phyloP scores from a whole-genome alignment of 2,888 invertebrate species.

The Synergus laeviventris region DNA sequence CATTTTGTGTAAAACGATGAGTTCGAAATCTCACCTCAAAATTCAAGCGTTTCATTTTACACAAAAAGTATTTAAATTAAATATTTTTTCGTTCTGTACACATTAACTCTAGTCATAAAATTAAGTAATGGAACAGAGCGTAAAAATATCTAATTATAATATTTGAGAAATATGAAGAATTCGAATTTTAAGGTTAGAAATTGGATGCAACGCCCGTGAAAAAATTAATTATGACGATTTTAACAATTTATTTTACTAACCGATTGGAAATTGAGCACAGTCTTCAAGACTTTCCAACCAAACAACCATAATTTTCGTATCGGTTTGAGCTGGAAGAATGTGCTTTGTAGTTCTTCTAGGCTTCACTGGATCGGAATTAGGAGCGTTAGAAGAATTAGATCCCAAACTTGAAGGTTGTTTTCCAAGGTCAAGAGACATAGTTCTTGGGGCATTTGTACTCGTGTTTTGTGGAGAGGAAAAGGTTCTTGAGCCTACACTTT shows the following conservation, averaged over 20 bases:
- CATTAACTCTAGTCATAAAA: too few relatives aligned
- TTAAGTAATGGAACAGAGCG: too few relatives aligned
- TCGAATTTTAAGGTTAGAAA: neutral
- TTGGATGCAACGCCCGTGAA: neutral
- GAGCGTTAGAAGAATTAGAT: slow-evolving; percentile 62
- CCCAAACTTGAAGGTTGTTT: slow-evolving; percentile 78
- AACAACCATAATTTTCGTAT: slow-evolving; percentile 91
- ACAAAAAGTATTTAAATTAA: neutral
- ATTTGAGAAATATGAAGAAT: neutral
- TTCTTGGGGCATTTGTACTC: slow-evolving; percentile 79
- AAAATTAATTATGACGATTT: neutral
- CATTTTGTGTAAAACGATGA: too few relatives aligned
- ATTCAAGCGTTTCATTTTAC: neutral
- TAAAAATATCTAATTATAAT: slow-evolving; percentile 3
- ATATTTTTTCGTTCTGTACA: too few relatives aligned
- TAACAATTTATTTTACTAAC: slow-evolving; percentile 76
- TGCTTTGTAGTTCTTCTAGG: slow-evolving; percentile 79
- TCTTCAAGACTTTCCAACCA: slow-evolving; percentile 99
- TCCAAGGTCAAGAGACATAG: slow-evolving; percentile 85
- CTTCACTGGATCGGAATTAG: slow-evolving; percentile 77
- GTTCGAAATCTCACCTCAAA: too few relatives aligned
- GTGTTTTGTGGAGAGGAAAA: slow-evolving; percentile 57
- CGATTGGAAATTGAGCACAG: slow-evolving; percentile 90
- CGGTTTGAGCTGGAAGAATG: slow-evolving; percentile 79
- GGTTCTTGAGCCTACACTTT: slow-evolving; percentile 65